Percentiles rank a stretch among this genome's conserved stretches.
phyloP scores from a whole-genome alignment of 2,888 invertebrate species.

The Drosophila yooni region DNA sequence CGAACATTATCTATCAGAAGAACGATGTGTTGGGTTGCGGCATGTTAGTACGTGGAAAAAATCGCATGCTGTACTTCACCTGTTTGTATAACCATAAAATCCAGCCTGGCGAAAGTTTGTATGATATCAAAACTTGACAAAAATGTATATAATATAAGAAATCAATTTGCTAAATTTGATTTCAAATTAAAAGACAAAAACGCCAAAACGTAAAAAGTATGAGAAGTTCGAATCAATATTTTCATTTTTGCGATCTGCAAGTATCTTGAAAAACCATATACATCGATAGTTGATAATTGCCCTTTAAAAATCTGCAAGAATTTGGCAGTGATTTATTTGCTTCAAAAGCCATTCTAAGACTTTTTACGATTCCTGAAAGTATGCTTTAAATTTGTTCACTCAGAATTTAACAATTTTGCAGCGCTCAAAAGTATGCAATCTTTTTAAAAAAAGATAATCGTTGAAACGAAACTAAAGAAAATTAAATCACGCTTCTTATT shows the following conservation, averaged over 20 bases:
- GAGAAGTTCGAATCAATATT: not conserved
- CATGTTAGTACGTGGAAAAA: not conserved
- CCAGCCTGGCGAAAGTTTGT: constrained; percentile 2
- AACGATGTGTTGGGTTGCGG: constrained; percentile 15
- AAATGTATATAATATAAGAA: not conserved
- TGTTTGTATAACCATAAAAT: constrained; percentile 12
- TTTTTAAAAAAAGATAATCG: not conserved
- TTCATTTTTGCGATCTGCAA: not conserved
- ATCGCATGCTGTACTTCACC: not conserved
- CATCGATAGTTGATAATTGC: not conserved
- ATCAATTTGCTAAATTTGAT: not conserved
- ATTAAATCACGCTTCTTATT: not conserved
- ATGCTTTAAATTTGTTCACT: not conserved
- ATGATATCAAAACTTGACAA: not conserved
- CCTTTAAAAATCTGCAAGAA: not conserved
- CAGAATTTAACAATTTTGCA: not conserved
- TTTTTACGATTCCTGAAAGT: not conserved
- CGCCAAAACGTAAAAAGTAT: not conserved
- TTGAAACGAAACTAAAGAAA: not conserved
- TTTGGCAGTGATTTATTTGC: not conserved
- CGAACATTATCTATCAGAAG: constrained; percentile 1
- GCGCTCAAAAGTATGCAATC: not conserved
- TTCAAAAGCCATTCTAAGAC: not conserved
- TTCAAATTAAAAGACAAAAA: not conserved
- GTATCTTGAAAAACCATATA: not conserved